Percentiles rank a stretch among this genome's conserved stretches.
phyloP scores from a whole-genome alignment of 2,797 vertebrate species.

The Coendou prehensilis region DNA sequence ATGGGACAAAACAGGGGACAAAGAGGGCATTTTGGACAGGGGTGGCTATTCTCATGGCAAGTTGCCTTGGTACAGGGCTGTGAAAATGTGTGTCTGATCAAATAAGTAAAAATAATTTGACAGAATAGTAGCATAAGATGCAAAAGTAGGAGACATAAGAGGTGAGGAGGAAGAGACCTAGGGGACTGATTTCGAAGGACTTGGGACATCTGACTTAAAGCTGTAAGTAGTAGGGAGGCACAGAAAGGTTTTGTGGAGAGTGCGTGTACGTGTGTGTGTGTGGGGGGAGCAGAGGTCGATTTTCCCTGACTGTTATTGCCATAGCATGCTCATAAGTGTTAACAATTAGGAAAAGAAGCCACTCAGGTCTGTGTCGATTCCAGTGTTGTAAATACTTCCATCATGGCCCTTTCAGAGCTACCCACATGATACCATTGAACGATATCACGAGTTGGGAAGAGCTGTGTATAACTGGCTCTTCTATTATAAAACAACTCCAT shows the following conservation, averaged over 20 bases:
- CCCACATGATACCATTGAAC: neutral
- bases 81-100: neutral
- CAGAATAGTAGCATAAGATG: neutral
- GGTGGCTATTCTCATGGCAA: neutral
- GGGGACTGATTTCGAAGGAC: neutral
- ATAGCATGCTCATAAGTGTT: neutral
- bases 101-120: neutral
- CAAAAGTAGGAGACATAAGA: neutral
- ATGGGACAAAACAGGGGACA: neutral
- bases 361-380: neutral
- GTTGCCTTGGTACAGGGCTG: neutral
- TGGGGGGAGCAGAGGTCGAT: neutral
- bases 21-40: neutral
- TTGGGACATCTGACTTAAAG: neutral
- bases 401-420: neutral
- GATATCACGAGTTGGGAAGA: neutral
- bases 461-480: neutral
- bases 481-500: neutral
- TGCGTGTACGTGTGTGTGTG: neutral
- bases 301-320: neutral
- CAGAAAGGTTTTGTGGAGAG: neutral
- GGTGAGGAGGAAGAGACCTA: neutral
- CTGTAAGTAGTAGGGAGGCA: neutral
- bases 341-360: neutral
- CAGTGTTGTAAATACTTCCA: neutral